Conservation (phyloP, 2,113 vertebrate species). For the Hydrolagus affinis region DNA sequence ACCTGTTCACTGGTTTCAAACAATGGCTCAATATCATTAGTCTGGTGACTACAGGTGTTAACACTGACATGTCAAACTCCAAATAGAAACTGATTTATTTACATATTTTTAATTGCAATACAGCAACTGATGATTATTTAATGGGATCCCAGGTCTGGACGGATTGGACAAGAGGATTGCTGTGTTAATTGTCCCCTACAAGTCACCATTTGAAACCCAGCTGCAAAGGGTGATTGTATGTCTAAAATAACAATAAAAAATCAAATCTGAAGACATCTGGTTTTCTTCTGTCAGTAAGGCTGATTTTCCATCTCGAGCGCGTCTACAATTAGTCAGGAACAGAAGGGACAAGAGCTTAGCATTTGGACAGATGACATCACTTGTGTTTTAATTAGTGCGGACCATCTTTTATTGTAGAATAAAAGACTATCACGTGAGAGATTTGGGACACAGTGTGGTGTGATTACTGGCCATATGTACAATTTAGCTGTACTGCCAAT, state of each 20-base stretch:
- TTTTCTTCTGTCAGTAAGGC: slow-evolving; percentile 16
- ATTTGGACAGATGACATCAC: slow-evolving; percentile 32
- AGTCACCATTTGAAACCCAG: slow-evolving; percentile 19
- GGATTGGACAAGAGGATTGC: background rate
- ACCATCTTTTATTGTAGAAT: slow-evolving; percentile 28
- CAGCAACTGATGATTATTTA: background rate
- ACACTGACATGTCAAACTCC: background rate
- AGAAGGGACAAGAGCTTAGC: slow-evolving; percentile 26
- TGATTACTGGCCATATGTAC: slow-evolving; percentile 22
- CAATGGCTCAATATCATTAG: background rate
- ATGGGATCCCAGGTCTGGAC: background rate
- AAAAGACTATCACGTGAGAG: slow-evolving; percentile 19
- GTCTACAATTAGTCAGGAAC: slow-evolving; percentile 23
- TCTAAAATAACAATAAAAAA: slow-evolving; percentile 13
- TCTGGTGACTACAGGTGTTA: slow-evolving; percentile 6
- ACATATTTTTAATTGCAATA: background rate
- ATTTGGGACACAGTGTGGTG: slow-evolving; percentile 25
- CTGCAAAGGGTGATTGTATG: background rate
- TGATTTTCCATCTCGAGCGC: slow-evolving; percentile 2
- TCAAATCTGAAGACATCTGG: slow-evolving; percentile 8
- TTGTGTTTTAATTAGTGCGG: slow-evolving; percentile 31
- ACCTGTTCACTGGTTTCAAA: background rate
- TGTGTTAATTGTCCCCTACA: background rate
- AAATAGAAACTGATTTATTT: slow-evolving; percentile 3
- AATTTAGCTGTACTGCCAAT: background rate